Evolutionary conservation across 2,888 invertebrate species (phyloP), one percentile per base, ranked within the genome.

Genomic region (Linyphia triangularis): DNA sequence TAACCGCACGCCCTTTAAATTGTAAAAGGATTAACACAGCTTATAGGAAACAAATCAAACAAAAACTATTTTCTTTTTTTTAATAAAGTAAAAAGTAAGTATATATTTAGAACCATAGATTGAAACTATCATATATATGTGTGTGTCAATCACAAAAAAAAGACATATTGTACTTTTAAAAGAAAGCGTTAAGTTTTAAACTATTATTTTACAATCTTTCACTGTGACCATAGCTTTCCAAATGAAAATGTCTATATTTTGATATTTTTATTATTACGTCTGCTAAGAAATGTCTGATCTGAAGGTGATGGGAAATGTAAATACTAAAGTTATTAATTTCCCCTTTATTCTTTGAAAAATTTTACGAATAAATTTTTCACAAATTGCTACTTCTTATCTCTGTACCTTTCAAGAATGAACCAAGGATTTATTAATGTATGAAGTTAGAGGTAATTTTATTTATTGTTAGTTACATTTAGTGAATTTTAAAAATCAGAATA

Each of bases 301-400:
- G 85, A 85, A 85, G 85, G 85, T 85, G 85, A 85, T 85, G 85
- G 67, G 63, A 40, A 10, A 10, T 63, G 24, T 13, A 16, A 28
- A 43, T 70, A 51, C n/a, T 51, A 51, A 51, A 51, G 1, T 1
- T 51, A 51, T 16, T n/a, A 13, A 51, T 51, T n/a, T 13, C 9
- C 51, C 40, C 51, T 51, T 51, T 51, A 3, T 51, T 51, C 0
- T 40, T 40, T 2, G 1, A 51, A 16, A 51, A 51, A n/a, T n/a
- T 13, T 10, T 33, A 6, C 4, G 3, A 51, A 51, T 0, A 7
- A 7, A 7, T 51, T 6, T 51, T 51, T 43, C n/a, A 26, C 6
- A n/a, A 13, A 70, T 26, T 10, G 13, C 13, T 24, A 70, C 2
- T 51, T 28, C n/a, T n/a, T 7, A 10, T 26, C n/a, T 40, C 2